A percentile compares a stretch with the other conserved stretches of the same genome.
Evolutionary conservation across 2,888 invertebrate genomes (phyloP).

Genomic region (Cyclophora punctaria): DNA sequence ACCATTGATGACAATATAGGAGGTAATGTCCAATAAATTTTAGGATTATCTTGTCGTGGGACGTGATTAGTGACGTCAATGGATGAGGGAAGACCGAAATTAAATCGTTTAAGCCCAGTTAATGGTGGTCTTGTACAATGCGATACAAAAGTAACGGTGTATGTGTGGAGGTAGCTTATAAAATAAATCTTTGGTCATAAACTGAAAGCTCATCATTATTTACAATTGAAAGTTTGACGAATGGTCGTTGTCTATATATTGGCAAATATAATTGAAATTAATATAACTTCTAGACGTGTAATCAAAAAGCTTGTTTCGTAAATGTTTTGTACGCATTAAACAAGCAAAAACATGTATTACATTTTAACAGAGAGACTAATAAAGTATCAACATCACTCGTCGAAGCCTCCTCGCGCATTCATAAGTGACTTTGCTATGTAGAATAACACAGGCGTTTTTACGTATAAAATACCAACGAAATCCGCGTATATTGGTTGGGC

Average conservation of each 20-base stretch:
- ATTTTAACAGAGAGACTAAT: no score
- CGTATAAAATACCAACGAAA: conserved; percentile 31
- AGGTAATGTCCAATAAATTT: conserved; percentile 67
- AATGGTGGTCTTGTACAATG: conserved; percentile 49
- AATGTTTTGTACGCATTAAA: no score
- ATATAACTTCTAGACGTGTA: no score
- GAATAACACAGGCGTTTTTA: conserved; percentile 26
- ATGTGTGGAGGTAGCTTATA: conserved; percentile 31
- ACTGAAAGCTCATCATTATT: no score
- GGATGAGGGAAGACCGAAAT: conserved; percentile 64
- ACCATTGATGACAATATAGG: conserved; percentile 56
- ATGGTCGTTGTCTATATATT: not conserved
- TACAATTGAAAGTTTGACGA: no score
- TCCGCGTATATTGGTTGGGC: conserved; percentile 37
- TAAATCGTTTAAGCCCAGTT: conserved; percentile 63
- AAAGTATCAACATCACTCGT: no score
- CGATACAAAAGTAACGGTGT: conserved; percentile 43
- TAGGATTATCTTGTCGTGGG: conserved; percentile 67
- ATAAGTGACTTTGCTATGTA: conserved; percentile 22
- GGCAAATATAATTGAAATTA: not conserved
- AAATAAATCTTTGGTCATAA: no score
- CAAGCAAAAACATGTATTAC: no score
- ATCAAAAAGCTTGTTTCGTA: no score
- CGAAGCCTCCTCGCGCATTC: no score
- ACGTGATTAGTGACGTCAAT: conserved; percentile 63